phyloP scores from a whole-genome alignment of 2,113 vertebrate species.

The Lagopus leucura region DNA sequence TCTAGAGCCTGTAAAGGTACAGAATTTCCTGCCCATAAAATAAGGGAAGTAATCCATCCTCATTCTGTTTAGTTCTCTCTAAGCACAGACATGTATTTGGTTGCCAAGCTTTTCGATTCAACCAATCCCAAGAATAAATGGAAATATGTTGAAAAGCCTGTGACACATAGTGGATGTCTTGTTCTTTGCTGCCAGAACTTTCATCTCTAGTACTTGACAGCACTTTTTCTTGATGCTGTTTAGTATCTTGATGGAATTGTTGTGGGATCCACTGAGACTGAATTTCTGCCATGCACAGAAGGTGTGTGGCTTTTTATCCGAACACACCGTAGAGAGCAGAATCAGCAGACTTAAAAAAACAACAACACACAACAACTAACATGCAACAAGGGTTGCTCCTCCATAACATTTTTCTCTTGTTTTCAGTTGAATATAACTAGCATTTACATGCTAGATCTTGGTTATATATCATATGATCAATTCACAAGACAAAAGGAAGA shows the following conservation, averaged over 20 bases:
- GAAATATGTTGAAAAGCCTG: constrained; percentile 23
- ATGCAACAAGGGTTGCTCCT: not conserved
- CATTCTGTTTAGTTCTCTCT: constrained; percentile 11
- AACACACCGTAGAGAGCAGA: not conserved
- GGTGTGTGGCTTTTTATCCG: constrained; percentile 13
- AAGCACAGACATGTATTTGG: constrained; percentile 21
- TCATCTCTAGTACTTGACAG: constrained; percentile 13
- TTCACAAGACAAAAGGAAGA: not conserved
- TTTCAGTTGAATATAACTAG: not conserved
- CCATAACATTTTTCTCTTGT: not conserved
- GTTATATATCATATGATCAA: not conserved
- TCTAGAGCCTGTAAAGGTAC: not conserved
- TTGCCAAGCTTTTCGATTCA: constrained; percentile 43
- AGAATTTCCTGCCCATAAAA: constrained; percentile 33
- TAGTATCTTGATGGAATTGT: constrained; percentile 28
- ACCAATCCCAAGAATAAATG: constrained; percentile 39
- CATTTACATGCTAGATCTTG: not conserved
- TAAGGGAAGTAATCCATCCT: constrained; percentile 47
- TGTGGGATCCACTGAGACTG: constrained; percentile 21
- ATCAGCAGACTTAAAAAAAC: not conserved
- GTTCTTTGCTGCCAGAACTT: not conserved
- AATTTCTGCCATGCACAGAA: constrained; percentile 8
- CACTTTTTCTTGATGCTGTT: constrained; percentile 9
- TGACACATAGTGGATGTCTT: constrained; percentile 10
- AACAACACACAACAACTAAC: not conserved